Conservation (phyloP, 2,797 vertebrate genomes). For the Alcedo quadribrachys region DNA sequence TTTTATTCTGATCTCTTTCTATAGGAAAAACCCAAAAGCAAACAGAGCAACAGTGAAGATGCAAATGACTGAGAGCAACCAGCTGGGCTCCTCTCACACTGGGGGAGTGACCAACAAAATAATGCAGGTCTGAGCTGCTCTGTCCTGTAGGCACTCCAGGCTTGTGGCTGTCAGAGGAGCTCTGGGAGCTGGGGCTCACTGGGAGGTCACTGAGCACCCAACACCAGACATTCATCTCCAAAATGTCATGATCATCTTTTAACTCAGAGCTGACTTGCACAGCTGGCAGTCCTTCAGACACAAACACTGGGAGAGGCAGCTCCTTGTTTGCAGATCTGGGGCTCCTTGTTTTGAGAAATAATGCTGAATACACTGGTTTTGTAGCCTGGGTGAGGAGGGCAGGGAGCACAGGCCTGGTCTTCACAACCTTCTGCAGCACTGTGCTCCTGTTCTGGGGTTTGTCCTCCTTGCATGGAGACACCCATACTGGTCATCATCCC, state of each 20-base stretch:
- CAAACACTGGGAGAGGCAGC: background rate
- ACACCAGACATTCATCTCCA: background rate
- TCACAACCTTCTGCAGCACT: background rate
- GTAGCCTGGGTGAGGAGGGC: background rate
- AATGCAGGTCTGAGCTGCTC: fast-evolving
- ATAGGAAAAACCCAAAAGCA: background rate
- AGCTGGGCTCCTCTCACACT: background rate
- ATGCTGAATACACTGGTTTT: background rate
- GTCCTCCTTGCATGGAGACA: background rate
- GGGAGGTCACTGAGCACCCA: background rate
- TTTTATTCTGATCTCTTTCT: background rate
- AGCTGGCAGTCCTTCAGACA: background rate
- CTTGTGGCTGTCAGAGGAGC: background rate
- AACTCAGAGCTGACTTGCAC: background rate
- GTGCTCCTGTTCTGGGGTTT: background rate
- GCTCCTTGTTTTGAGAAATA: background rate
- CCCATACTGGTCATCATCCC: background rate
- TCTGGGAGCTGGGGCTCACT: background rate
- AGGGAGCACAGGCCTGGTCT: background rate
- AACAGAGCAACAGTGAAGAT: no score
- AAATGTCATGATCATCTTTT: background rate
- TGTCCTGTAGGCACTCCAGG: fast-evolving
- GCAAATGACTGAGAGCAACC: background rate
- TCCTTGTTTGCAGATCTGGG: background rate
- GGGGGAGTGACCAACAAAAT: background rate